Conservation (phyloP, 2,888 invertebrate species). For the Strigamia crassipes region DNA sequence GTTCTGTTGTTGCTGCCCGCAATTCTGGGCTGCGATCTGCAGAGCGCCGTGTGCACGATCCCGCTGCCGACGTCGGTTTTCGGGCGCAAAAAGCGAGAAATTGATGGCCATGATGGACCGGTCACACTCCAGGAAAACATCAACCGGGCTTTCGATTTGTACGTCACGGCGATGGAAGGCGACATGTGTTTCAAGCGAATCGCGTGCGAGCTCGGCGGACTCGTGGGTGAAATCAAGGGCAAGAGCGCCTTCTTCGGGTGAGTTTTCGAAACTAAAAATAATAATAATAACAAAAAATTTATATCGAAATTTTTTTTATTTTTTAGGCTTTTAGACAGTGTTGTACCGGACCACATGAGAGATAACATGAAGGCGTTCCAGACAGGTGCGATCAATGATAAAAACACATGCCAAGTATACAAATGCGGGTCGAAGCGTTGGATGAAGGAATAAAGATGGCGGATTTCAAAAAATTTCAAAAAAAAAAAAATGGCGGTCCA, state of each 20-base stretch:
- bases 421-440: slow-evolving; percentile 45
- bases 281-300: neutral
- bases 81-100: slow-evolving; percentile 41
- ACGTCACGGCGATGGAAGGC: slow-evolving; percentile 51
- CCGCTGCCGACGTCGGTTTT: slow-evolving; percentile 47
- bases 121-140: slow-evolving; percentile 50
- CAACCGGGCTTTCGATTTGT: slow-evolving; percentile 50
- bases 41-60: slow-evolving; percentile 50
- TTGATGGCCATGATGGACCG: slow-evolving; percentile 47
- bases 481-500: neutral
- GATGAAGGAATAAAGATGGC: slow-evolving; percentile 2
- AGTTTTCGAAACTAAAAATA: neutral
- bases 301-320: too few relatives aligned
- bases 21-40: slow-evolving; percentile 50
- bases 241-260: slow-evolving; percentile 51
- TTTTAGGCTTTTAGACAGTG: slow-evolving; percentile 38
- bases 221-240: slow-evolving; percentile 49
- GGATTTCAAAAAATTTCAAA: too few relatives aligned
- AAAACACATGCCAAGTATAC: neutral
- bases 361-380: slow-evolving; percentile 45
- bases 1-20: slow-evolving; percentile 50
- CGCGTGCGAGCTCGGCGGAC: slow-evolving; percentile 52
- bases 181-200: slow-evolving; percentile 52
- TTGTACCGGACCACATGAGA: slow-evolving; percentile 18
- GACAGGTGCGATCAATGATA: slow-evolving; percentile 36